Evolutionary conservation across 2,113 vertebrate species (phyloP).

Genomic region (Sphyrna mokarran): DNA sequence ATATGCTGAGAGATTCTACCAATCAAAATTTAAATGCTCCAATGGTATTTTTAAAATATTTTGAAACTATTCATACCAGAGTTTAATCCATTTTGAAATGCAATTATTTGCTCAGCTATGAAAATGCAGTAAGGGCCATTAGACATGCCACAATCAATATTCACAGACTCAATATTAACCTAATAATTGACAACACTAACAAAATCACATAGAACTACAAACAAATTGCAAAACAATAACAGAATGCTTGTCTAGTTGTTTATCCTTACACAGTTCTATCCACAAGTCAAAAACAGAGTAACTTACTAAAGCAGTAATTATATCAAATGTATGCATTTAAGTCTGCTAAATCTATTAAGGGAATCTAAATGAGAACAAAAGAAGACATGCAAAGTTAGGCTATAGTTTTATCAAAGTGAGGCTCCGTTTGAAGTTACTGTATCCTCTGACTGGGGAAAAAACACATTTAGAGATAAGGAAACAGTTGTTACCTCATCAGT

Average conservation of each 20-base stretch:
- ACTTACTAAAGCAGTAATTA: not conserved
- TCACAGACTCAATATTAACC: not conserved
- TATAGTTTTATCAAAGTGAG: not conserved
- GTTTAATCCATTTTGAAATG: not conserved
- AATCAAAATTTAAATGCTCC: not conserved
- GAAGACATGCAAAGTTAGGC: not conserved
- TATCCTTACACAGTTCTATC: not conserved
- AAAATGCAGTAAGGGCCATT: not conserved
- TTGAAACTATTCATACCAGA: not conserved
- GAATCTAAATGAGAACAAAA: not conserved
- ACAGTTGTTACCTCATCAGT: not conserved
- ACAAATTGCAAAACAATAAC: not conserved
- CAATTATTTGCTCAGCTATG: not conserved
- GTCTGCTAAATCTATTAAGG: not conserved
- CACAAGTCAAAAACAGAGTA: not conserved
- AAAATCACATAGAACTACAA: not conserved
- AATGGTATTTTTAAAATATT: not conserved
- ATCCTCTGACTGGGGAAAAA: not conserved
- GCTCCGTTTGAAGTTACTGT: not conserved
- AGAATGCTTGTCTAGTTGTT: not conserved
- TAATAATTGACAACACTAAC: not conserved
- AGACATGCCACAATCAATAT: not conserved
- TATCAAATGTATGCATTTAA: not conserved
- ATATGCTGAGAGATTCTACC: not conserved
- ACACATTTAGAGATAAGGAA: not conserved